Conservation (phyloP, 2,888 invertebrate genomes). For the Amphipoea oculea region DNA sequence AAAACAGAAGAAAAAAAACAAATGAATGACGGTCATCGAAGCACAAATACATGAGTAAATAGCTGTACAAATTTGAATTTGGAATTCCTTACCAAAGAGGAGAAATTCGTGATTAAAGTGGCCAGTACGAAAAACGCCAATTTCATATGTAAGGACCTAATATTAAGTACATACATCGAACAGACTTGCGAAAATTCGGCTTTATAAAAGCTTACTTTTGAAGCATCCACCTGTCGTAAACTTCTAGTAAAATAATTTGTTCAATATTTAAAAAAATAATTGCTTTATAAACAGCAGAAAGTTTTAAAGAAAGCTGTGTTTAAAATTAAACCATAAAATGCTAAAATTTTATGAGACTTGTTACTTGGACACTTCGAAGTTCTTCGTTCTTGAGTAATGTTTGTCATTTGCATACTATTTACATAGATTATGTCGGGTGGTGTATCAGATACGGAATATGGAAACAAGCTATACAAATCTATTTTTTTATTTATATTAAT, state of each 20-base stretch:
- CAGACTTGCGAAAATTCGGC: background rate
- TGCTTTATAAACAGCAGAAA: background rate
- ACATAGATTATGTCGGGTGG: background rate
- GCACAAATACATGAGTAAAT: too few relatives aligned
- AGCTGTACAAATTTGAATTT: too few relatives aligned
- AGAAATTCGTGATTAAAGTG: too few relatives aligned
- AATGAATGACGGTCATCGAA: too few relatives aligned
- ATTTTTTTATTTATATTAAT: too few relatives aligned
- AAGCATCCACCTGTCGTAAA: background rate
- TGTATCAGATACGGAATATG: background rate
- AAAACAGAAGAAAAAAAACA: too few relatives aligned
- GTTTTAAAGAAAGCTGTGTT: background rate
- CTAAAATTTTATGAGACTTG: slow-evolving; percentile 9
- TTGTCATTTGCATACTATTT: slow-evolving; percentile 16
- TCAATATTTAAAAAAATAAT: background rate
- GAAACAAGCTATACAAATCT: background rate
- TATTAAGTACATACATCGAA: background rate
- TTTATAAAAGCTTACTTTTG: background rate
- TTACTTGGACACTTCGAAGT: slow-evolving; percentile 1
- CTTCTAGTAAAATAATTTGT: background rate
- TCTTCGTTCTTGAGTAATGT: slow-evolving; percentile 4
- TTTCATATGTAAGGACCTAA: too few relatives aligned
- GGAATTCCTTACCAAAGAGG: too few relatives aligned
- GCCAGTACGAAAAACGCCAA: too few relatives aligned
- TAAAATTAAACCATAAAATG: slow-evolving; percentile 8